These are phyloP conservation scores for Thryonomys swinderianus DNA, from an alignment of 2,113 vertebrate genomes.

Conservation along the genomic window DNA sequence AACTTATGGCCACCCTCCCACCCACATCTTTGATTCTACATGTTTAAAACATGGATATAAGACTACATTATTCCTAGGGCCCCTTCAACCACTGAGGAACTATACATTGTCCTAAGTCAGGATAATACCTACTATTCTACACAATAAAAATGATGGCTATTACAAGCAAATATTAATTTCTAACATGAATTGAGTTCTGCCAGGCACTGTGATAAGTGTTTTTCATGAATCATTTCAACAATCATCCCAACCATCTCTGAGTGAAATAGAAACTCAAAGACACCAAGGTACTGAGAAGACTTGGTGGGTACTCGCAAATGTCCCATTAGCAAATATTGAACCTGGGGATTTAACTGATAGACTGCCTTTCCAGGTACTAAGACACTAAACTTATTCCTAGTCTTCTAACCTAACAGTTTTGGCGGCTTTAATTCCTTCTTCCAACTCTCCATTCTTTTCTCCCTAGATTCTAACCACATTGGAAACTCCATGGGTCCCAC, in stretches of 20 bases:
- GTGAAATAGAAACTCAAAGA: neutral
- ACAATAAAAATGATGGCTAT: neutral
- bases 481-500: neutral
- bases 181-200: neutral
- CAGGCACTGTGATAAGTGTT: constrained; percentile 24
- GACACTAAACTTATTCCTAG: neutral
- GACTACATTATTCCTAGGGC: neutral
- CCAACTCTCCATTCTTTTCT: neutral
- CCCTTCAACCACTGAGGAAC: constrained; percentile 35
- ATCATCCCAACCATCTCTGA: neutral
- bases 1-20: neutral
- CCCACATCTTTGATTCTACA: constrained; percentile 1
- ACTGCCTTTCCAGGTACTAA: neutral
- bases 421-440: neutral
- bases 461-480: neutral
- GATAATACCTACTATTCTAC: neutral
- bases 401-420: constrained; percentile 36
- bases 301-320: neutral
- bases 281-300: constrained; percentile 1
- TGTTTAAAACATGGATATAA: constrained; percentile 31
- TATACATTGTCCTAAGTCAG: neutral
- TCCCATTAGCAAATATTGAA: neutral
- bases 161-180: neutral
- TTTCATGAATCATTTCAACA: constrained; percentile 8
- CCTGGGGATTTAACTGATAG: neutral